Conservation (phyloP, 35 echinoderm and acorn worm genomes). For the Apostichopus californicus region DNA sequence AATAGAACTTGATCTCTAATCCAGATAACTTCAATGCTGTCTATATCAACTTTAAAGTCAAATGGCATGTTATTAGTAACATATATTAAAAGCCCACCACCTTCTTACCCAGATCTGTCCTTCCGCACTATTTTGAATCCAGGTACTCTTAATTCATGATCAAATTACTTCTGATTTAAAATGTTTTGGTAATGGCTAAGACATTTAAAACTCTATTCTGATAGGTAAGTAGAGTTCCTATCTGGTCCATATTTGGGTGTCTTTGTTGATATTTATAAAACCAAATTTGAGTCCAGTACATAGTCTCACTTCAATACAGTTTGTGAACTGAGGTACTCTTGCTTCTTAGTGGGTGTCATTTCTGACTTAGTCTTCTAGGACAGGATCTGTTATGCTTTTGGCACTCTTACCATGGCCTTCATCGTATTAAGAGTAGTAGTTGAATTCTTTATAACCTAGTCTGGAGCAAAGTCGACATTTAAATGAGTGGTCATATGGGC, state of each 20-base stretch:
- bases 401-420: too few species aligned
- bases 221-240: neutral
- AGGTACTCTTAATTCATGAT: neutral
- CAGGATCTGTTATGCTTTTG: too few species aligned
- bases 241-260: neutral
- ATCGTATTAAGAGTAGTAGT: too few species aligned
- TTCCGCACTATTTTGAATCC: neutral
- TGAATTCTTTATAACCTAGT: too few species aligned
- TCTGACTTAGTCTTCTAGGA: too few species aligned
- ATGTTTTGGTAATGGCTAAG: neutral
- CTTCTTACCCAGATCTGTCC: neutral
- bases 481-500: too few species aligned
- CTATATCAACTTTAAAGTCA: neutral
- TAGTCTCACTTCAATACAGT: too few species aligned
- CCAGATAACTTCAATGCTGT: neutral
- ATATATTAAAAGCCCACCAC: too few species aligned
- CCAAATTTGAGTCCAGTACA: neutral
- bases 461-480: too few species aligned
- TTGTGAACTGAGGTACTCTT: too few species aligned
- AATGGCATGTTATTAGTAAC: too few species aligned
- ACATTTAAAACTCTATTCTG: neutral
- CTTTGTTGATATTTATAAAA: constrained; percentile 24
- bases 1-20: neutral
- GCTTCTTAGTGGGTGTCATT: too few species aligned
- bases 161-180: neutral